Evolutionary conservation across 2,797 vertebrate species (phyloP), one percentile per base, ranked within the genome.

Genomic region (Enteromius unitaeniatus): DNA sequence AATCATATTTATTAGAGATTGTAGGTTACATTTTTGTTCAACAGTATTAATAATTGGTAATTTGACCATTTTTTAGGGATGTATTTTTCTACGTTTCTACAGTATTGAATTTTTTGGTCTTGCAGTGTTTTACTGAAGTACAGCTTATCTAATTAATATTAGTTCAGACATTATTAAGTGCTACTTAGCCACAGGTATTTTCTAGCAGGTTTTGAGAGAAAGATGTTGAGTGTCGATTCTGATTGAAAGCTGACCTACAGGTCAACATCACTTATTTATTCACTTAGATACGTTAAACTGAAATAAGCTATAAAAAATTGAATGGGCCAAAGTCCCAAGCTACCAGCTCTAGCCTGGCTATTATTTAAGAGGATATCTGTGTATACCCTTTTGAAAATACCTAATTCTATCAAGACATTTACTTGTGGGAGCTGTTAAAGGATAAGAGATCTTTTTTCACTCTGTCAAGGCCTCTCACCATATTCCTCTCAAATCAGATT

Each of bases 401-500:
- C 21, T 53, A 70, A 83, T 73, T 58, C 28, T 53, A 69, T 82
- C 67, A 64, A 80, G 69, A 51, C 69, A 69, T 79, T 70, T 73
- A 76, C 65, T 78, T 83, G 49, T 40, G 78, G 73, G 60, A 81
- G 47, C 31, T 64, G 58, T 62, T 60, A 76, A 70, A 73, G 60
- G 21, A 82, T 77, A 37, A 70, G 60, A 77, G 73, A 77, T 80
- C 26, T 84, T 69, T 83, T 81, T 82, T 85, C 58, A 81, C 67
- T 11, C 26, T 23, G 86, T 88, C 88, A 86, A 69, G 85, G 88
- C 88, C 84, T 90, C 69, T 83, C 82, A 37, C 72, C 75, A 81
- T 86, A 75, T 72, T 81, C 55, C 78, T 84, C 84, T 82, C 68
- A 88, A 92, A 93, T 89, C 86, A 83, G 31, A 89, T 93, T 92